Evolutionary conservation across 53 echinoderm and acorn worm species (phyloP).

Genomic region (Henricia sp.): DNA sequence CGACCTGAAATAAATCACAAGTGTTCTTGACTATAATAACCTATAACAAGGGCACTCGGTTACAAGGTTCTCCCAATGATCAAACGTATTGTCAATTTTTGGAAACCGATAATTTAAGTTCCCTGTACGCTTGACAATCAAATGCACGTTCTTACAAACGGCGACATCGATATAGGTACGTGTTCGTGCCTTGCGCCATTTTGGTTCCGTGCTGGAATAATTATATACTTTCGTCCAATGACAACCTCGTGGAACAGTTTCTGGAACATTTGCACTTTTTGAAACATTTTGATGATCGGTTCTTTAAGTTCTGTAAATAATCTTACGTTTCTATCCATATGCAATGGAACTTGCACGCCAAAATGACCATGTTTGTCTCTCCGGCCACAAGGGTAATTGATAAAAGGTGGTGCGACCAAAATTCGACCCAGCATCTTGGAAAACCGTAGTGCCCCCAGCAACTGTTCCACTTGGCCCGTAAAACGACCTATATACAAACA

Average conservation of each 20-base stretch:
- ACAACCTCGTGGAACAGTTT: neutral
- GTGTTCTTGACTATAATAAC: too few species aligned
- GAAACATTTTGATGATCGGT: too few species aligned
- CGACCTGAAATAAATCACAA: conserved; percentile 80
- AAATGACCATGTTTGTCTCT: conserved; percentile 70
- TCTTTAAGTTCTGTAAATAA: too few species aligned
- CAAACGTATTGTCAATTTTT: too few species aligned
- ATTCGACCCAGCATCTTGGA: conserved; percentile 83
- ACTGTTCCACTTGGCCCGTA: conserved; percentile 90
- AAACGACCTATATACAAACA: conserved; percentile 76
- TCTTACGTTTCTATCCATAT: conserved; percentile 91
- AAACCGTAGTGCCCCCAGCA: conserved; percentile 81
- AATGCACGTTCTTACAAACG: too few species aligned
- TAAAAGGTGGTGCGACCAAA: conserved; percentile 86
- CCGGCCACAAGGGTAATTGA: conserved; percentile 98
- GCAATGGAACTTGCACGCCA: conserved; percentile 56
- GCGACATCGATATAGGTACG: too few species aligned
- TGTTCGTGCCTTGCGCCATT: too few species aligned
- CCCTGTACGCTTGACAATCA: too few species aligned
- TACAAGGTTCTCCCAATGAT: too few species aligned
- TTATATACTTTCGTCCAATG: neutral
- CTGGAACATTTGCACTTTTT: neutral
- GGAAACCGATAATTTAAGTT: too few species aligned
- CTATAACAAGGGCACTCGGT: too few species aligned
- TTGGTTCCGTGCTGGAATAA: too few species aligned